Evolutionary conservation across 2,888 invertebrate species (phyloP), one percentile per base, ranked within the genome.

Genomic region (Heteromyza rotundicornis): DNA sequence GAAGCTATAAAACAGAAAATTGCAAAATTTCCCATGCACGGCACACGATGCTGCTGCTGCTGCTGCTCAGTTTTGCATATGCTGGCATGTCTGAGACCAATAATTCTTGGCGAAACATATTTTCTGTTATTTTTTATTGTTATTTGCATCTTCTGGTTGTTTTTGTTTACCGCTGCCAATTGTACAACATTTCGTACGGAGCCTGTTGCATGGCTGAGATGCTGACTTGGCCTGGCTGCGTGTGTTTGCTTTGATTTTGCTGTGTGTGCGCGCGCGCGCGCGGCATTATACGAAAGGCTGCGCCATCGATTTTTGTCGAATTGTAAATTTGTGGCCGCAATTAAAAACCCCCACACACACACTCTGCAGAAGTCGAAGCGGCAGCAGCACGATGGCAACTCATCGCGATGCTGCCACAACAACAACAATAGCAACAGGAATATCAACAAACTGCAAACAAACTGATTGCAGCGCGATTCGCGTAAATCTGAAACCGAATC

Each of bases 41-140:
- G 27, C 10, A 8, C 10, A 40, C 40, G 40, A 40, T 17, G 27
- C n/a, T 44, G 23, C 14, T 40, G 32, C 40, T 54, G 60, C 52
- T 52, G 50, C 14, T 47, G 23, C 58, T 60, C 10, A 27, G 12
- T 19, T 50, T 44, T 23, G 27, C 24, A 36, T 17, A 32, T 20
- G 51, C 73, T 72, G 73, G 78, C 76, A 77, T 77, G 76, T 77
- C 74, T 75, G 76, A 68, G 68, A 70, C 73, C 79, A 78, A 78
- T 77, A 77, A 78, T 78, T 77, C 79, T 76, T 72, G 40, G 40
- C 40, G 40, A 40, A n/a, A 3, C 10, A 40, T 7, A 8, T 7
- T 2, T 8, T n/a, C 40, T 8, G 5, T 40, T 12, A 32, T 40
- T 27, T 27, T 27, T 27, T 27, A 27, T 27, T 40, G 52, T 27